phyloP scores from a whole-genome alignment of 2,113 vertebrate genomes.

The Nematolebias whitei region DNA sequence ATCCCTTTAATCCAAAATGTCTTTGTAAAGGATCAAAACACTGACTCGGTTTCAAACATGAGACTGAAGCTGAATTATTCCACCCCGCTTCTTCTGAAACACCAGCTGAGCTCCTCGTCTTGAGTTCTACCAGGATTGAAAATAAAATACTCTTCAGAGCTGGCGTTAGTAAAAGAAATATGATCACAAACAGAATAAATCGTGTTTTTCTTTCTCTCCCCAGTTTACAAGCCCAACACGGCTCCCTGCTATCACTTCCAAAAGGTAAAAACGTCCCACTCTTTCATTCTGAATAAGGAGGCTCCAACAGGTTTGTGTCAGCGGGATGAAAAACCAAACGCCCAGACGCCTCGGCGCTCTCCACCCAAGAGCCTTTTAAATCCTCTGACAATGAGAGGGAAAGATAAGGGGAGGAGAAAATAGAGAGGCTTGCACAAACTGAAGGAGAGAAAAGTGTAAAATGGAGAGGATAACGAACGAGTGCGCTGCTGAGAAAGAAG shows the following conservation, averaged over 20 bases:
- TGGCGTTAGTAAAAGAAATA: conserved; percentile 22
- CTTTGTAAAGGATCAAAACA: neutral
- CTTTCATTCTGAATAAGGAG: conserved; percentile 62
- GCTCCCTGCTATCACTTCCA: conserved; percentile 28
- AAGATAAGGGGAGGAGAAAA: conserved; percentile 54
- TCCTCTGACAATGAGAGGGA: conserved; percentile 66
- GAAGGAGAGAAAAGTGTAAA: conserved; percentile 65
- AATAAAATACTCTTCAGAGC: conserved; percentile 25
- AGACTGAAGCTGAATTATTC: conserved; percentile 16
- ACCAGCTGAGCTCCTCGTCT: neutral
- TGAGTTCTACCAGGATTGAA: conserved; percentile 13
- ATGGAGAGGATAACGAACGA: conserved; percentile 71
- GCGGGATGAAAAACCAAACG: conserved; percentile 65
- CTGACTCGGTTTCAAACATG: conserved; percentile 5
- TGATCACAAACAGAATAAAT: conserved; percentile 43
- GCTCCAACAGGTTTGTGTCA: conserved; percentile 68
- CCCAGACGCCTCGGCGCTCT: conserved; percentile 58
- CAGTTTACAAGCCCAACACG: conserved; percentile 26
- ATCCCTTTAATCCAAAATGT: neutral
- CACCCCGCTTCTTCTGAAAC: conserved; percentile 15
- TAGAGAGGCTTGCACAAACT: conserved; percentile 36
- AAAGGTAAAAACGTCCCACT: conserved; percentile 48
- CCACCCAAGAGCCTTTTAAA: conserved; percentile 68
- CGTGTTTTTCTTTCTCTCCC: conserved; percentile 26
- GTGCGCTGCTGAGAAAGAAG: conserved; percentile 60